These are phyloP conservation scores for Cavia aperea DNA, from an alignment of 2,113 vertebrate genomes.

Conservation along the genomic window DNA sequence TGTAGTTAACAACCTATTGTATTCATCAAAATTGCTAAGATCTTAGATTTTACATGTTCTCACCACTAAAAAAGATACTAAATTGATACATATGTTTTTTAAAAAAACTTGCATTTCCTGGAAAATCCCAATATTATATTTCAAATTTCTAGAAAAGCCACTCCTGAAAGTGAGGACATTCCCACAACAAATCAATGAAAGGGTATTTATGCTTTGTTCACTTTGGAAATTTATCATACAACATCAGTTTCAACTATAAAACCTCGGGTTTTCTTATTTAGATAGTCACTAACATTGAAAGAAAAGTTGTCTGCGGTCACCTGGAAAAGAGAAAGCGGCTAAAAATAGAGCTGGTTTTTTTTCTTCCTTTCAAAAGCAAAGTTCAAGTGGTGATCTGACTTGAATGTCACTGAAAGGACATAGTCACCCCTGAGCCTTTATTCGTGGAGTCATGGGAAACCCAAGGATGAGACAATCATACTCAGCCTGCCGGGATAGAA, in stretches of 20 bases:
- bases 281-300: conserved; percentile 17
- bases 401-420: conserved; percentile 8
- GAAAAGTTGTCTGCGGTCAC: background rate
- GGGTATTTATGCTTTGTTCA: background rate
- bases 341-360: background rate
- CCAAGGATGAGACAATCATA: background rate
- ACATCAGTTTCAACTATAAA: background rate
- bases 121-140: background rate
- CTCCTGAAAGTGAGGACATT: background rate
- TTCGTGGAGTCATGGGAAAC: background rate
- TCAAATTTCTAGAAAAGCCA: background rate
- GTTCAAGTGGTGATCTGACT: background rate
- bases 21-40: background rate
- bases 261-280: background rate
- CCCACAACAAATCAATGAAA: background rate
- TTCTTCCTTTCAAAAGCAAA: conserved; percentile 19
- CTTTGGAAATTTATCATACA: background rate
- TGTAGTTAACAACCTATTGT: background rate
- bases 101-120: background rate
- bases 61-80: background rate
- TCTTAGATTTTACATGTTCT: background rate
- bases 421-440: background rate
- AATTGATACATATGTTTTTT: background rate
- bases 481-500: background rate
- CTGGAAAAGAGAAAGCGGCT: background rate